Evolutionary conservation across 2,113 vertebrate species (phyloP), one percentile per base, ranked within the genome.

Genomic region (Lophius piscatorius): DNA sequence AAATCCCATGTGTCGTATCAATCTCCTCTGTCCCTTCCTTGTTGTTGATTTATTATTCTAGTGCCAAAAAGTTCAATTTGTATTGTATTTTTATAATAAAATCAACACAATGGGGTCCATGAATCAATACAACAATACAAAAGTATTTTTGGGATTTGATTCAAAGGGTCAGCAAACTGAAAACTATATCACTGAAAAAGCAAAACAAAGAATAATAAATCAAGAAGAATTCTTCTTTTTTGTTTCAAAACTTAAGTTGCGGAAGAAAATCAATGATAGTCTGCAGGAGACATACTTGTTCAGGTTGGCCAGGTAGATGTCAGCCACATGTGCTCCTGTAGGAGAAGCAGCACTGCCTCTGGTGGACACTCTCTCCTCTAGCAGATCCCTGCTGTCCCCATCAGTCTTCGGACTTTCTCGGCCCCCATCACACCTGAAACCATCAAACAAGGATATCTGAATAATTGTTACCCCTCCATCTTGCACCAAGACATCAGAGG

Each of bases 251-350:
- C n/a, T n/a, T n/a, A n/a, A n/a, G n/a, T n/a, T n/a, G n/a, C n/a
- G n/a, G n/a, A n/a, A n/a, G n/a, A n/a, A n/a, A n/a, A n/a, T n/a
- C n/a, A n/a, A n/a, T n/a, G n/a, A n/a, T n/a, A n/a, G n/a, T 50
- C 16, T 33, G 6, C n/a, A 9, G 4, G 17, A 54, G 4, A 87
- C 94, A 82, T 92, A 99, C 97, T 98, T 99, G 94, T 97, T 98
- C 66, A 99, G 94, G 91, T 99, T 99, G 65, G 97, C 97, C 76
- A 99, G 92, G 88, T 99, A 99, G 87, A 98, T 94, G 44, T 99
- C 97, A 5, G 97, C 97, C 66, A 99, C 97, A 60, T 99, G 97
- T 46, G 95, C 93, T 72, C 96, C 97, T 6, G 91, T 95, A 1
- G 96, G 95, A 60, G 96, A 98, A 69, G 94, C 93, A 75, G 95